Conservation (phyloP, 2,888 invertebrate species). For the Agrotis ipsilon region DNA sequence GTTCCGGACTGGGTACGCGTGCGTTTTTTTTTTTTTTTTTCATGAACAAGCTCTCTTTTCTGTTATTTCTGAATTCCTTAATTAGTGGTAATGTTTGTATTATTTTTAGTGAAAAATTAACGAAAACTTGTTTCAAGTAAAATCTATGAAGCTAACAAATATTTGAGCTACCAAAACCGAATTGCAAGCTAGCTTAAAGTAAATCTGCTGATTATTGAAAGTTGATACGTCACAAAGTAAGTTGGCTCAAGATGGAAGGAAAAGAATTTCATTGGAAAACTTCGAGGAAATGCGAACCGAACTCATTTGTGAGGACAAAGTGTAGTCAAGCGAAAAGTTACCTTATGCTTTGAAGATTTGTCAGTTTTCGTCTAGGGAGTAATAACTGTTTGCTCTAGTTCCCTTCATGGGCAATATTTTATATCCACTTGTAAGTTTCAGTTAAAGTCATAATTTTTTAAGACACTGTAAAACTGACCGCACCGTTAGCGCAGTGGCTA, state of each 20-base stretch:
- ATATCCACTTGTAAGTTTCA: background rate
- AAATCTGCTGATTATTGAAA: constrained; percentile 52
- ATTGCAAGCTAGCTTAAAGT: constrained; percentile 1
- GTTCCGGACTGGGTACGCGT: too few species aligned
- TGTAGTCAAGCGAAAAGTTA: constrained; percentile 45
- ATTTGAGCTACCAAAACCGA: constrained; percentile 1
- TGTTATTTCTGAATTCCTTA: too few species aligned
- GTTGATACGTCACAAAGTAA: constrained; percentile 45
- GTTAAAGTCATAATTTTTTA: too few species aligned
- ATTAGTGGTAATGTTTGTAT: too few species aligned
- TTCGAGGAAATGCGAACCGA: constrained; percentile 44
- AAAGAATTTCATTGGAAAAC: constrained; percentile 55
- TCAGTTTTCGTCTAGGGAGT: constrained; percentile 4
- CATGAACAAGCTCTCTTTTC: too few species aligned
- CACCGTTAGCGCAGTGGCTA: too few species aligned
- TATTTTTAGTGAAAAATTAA: too few species aligned
- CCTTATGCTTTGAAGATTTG: constrained; percentile 34
- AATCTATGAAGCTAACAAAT: too few species aligned
- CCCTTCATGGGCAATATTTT: background rate
- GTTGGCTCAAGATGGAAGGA: constrained; percentile 38
- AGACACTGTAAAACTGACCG: too few species aligned
- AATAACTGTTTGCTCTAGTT: constrained; percentile 18
- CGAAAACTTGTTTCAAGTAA: too few species aligned
- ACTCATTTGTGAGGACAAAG: constrained; percentile 46
- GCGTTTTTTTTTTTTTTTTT: too few species aligned